Conservation (phyloP, 2,113 vertebrate genomes). For the Prinia subflava region DNA sequence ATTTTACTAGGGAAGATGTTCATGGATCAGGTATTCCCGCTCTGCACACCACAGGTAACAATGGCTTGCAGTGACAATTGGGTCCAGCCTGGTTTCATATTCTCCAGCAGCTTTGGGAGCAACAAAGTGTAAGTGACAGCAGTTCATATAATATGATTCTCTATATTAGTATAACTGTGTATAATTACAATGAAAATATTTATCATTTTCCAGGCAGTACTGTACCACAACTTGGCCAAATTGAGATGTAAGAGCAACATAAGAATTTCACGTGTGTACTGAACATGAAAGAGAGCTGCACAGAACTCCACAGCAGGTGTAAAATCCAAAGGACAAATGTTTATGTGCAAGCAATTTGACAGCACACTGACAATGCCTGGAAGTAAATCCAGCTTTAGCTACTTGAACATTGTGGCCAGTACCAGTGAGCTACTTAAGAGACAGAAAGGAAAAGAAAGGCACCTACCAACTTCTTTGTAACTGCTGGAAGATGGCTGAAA, state of each 20-base stretch:
- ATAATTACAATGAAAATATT: neutral
- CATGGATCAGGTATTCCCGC: neutral
- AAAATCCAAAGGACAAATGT: neutral
- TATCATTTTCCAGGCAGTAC: neutral
- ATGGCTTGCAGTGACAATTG: neutral
- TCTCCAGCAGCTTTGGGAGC: neutral
- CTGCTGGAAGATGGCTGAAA: neutral
- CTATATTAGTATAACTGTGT: neutral
- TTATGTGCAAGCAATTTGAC: neutral
- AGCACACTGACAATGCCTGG: neutral
- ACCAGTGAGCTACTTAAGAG: neutral
- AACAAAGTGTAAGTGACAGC: neutral
- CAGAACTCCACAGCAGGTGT: neutral
- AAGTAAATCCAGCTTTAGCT: neutral
- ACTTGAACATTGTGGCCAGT: neutral
- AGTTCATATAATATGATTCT: accelerated
- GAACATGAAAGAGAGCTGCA: neutral
- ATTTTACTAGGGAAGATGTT: neutral
- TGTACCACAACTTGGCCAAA: neutral
- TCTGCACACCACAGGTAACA: neutral
- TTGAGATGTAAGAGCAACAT: neutral
- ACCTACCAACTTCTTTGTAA: neutral
- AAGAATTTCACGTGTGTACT: neutral
- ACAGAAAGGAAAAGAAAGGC: neutral
- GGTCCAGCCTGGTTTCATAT: neutral